Base-by-base conservation (phyloP, 2,888 invertebrate genomes). In the Schizotus pectinicornis region DNA sequence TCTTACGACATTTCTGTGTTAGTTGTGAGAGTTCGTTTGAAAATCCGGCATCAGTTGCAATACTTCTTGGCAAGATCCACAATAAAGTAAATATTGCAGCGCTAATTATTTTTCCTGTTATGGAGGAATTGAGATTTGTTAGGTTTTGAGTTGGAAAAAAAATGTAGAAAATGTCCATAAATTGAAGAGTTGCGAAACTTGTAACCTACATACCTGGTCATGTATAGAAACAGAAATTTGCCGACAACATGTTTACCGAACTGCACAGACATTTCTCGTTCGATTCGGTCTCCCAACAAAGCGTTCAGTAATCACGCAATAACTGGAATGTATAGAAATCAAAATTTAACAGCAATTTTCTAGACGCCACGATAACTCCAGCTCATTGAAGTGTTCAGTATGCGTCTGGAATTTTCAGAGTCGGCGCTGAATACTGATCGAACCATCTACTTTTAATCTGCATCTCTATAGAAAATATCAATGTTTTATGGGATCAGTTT, bases 391-490 rank as follows among this genome's bases (percentile, higher is more conserved):
- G 63, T 63, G 54, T 62, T 63, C 61, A 60, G 63, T 62, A 66
- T 64, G 65, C 64, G 62, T 56, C 48, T 55, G 53, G 65, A 66
- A 67, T 63, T 63, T 58, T 53, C 52, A 41, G 58, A 61, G 46
- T 56, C 57, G 56, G 59, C 37, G 39, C 52, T 45, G 68, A 68
- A 68, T 68, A 68, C 67, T 65, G 66, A 68, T 65, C 62, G 59
- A 59, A 56, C 57, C 62, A 54, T 62, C 56, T 57, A 56, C 56
- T 55, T 60, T 63, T 65, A 65, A 65, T 65, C 61, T 63, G 61
- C 65, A 61, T 56, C 54, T 56, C 61, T 55, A 57, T 59, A 50
- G 52, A 50, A 60, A 52, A 35, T 45, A 51, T 56, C 43, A 56
- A 55, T 55, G 52, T 48, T 61, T 53, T 49, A 54, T 58, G 47